Conservation (phyloP, 1,140 invertebrate genomes). For the Trypoxylus dichotomus region DNA sequence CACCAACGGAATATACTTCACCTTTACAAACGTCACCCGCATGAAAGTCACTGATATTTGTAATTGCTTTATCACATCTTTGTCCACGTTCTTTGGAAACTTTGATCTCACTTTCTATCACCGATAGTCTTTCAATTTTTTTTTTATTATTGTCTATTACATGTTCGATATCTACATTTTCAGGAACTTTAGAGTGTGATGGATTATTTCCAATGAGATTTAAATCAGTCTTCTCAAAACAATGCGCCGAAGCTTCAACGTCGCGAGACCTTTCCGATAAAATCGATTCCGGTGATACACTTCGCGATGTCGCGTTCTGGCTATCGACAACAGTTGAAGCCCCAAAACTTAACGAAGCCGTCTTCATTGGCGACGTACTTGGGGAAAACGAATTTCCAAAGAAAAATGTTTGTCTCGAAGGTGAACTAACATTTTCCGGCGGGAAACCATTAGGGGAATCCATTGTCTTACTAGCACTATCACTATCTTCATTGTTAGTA, state of each 20-base stretch:
- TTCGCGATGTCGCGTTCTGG: neutral
- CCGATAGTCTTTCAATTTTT: neutral
- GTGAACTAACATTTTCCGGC: neutral
- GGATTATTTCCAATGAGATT: neutral
- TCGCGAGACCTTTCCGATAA: neutral
- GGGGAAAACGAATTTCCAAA: conserved; percentile 11
- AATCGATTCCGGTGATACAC: neutral
- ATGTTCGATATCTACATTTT: conserved; percentile 24
- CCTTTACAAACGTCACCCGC: conserved; percentile 50
- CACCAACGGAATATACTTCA: conserved; percentile 52
- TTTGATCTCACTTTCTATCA: neutral
- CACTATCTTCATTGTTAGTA: conserved; percentile 3
- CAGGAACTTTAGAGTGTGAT: conserved; percentile 24
- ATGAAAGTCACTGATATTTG: neutral
- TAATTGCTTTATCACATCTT: neutral
- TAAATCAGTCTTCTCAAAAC: conserved; percentile 3
- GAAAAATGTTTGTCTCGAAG: neutral
- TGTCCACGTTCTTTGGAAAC: neutral
- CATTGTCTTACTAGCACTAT: neutral
- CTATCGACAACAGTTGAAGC: conserved; percentile 1
- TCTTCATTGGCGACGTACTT: neutral
- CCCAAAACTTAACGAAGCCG: conserved; percentile 18
- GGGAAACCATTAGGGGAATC: neutral
- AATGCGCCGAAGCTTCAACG: neutral
- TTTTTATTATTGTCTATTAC: conserved; percentile 18